Conservation (phyloP, 1,140 invertebrate genomes). For the Heliconius melpomene region DNA sequence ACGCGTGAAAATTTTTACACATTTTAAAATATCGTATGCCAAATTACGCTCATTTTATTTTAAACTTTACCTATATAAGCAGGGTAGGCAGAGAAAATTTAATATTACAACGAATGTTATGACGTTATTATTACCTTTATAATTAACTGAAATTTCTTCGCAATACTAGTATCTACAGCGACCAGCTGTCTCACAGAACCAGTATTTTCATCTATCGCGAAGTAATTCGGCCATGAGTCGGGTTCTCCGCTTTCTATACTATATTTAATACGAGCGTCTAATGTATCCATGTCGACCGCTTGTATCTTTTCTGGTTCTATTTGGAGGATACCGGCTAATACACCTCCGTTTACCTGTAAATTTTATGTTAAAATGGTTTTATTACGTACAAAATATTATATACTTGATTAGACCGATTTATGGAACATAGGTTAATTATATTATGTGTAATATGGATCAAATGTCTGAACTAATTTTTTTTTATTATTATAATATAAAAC, state of each 20-base stretch:
- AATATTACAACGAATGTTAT: no score
- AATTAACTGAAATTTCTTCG: slow-evolving; percentile 85
- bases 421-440: no score
- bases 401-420: no score
- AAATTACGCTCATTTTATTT: no score
- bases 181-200: slow-evolving; percentile 90
- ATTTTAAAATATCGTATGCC: no score
- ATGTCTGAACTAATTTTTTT: no score
- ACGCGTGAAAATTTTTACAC: no score
- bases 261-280: slow-evolving; percentile 90
- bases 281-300: slow-evolving; percentile 93
- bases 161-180: slow-evolving; percentile 89
- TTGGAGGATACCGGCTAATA: slow-evolving; percentile 89
- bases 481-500: no score
- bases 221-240: slow-evolving; percentile 88
- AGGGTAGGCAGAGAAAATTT: no score
- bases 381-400: no score
- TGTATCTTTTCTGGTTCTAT: slow-evolving; percentile 94
- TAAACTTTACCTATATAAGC: no score
- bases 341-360: slow-evolving; percentile 90
- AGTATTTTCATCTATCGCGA: slow-evolving; percentile 90
- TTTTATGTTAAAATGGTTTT: neutral
- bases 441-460: no score
- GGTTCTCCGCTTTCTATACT: slow-evolving; percentile 91
- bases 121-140: slow-evolving; percentile 78